Evolutionary conservation across 2,113 vertebrate species (phyloP).

Genomic region (Varanus komodoensis): DNA sequence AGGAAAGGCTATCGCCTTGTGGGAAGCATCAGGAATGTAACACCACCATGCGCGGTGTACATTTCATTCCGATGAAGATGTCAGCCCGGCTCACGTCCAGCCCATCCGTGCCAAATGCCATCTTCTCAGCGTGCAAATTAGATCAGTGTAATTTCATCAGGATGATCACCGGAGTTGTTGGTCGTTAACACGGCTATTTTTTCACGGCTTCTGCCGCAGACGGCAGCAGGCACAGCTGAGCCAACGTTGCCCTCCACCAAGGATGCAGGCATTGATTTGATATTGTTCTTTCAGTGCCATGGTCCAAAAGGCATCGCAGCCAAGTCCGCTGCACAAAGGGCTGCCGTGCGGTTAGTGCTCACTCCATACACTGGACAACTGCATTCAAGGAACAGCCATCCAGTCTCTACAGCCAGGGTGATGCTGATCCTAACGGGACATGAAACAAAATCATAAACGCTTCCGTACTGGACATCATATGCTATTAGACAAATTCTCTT

Average conservation of each 20-base stretch:
- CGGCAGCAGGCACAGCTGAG: constrained; percentile 77
- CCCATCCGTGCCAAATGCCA: constrained; percentile 85
- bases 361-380: background rate
- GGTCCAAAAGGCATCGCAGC: constrained; percentile 55
- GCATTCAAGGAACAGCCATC: constrained; percentile 7
- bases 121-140: constrained; percentile 87
- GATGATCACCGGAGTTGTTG: constrained; percentile 80
- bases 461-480: background rate
- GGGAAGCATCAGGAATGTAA: constrained; percentile 74
- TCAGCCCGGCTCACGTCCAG: constrained; percentile 79
- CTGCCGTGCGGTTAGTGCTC: constrained; percentile 31
- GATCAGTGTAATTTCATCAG: constrained; percentile 89
- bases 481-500: background rate
- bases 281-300: constrained; percentile 50
- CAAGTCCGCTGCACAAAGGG: constrained; percentile 28
- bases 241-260: constrained; percentile 69
- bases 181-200: constrained; percentile 77
- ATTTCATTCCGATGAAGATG: constrained; percentile 86
- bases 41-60: constrained; percentile 76
- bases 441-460: background rate
- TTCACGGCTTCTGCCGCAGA: constrained; percentile 74
- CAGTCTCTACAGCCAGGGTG: background rate
- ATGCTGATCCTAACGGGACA: background rate
- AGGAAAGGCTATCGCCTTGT: constrained; percentile 74
- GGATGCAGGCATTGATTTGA: constrained; percentile 63